Percentiles rank a stretch among this genome's conserved stretches.
Evolutionary conservation across 2,888 invertebrate species (phyloP).

Genomic region (Dastarcus helophoroides): DNA sequence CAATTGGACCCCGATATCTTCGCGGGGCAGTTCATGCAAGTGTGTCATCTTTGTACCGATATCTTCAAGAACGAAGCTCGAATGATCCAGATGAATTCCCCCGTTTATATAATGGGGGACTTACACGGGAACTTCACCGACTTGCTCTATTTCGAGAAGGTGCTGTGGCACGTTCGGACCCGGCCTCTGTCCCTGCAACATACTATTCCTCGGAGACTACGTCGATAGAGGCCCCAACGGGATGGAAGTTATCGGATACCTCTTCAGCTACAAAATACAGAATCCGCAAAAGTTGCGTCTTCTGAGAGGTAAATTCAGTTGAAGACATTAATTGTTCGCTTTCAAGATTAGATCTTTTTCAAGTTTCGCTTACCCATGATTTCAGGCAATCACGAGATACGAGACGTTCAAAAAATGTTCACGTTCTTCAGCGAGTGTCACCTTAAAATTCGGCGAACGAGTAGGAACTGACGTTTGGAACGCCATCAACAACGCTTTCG

Average conservation of each 20-base stretch:
- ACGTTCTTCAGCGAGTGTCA: too few species aligned
- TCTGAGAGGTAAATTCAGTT: too few species aligned
- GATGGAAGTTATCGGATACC: slow-evolving; percentile 56
- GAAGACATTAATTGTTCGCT: too few species aligned
- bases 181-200: slow-evolving; percentile 48
- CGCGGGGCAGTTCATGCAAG: slow-evolving; percentile 40
- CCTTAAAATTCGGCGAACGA: slow-evolving; percentile 56
- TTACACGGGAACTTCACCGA: slow-evolving; percentile 64
- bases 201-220: slow-evolving; percentile 66
- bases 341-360: too few species aligned
- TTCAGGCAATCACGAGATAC: slow-evolving; percentile 70
- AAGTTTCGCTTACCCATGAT: too few species aligned
- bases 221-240: slow-evolving; percentile 62
- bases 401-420: slow-evolving; percentile 62
- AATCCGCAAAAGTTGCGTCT: slow-evolving; percentile 52
- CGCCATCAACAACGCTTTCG: slow-evolving; percentile 58
- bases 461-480: slow-evolving; percentile 56
- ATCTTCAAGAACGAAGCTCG: slow-evolving; percentile 42
- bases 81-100: slow-evolving; percentile 42
- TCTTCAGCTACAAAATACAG: slow-evolving; percentile 59
- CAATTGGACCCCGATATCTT: slow-evolving; percentile 29
- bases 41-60: slow-evolving; percentile 41
- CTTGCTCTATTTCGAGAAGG: slow-evolving; percentile 54
- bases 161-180: slow-evolving; percentile 59
- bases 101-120: slow-evolving; percentile 51